phyloP scores from a whole-genome alignment of 2,888 invertebrate genomes.

The Machimus rusticus region DNA sequence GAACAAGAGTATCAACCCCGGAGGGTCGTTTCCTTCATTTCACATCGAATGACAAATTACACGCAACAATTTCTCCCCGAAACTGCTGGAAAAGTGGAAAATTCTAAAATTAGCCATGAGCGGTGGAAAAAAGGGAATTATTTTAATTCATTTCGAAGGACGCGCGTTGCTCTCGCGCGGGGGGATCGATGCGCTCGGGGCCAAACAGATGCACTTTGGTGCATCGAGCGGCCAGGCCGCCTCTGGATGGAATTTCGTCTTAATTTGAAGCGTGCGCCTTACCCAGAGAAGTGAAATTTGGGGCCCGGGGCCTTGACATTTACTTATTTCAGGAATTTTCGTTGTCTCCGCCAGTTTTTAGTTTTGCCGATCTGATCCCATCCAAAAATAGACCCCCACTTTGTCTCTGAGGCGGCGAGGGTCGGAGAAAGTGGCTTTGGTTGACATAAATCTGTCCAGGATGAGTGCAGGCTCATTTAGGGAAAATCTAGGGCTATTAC shows the following conservation, averaged over 20 bases:
- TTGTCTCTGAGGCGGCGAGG: background rate
- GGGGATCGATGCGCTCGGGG: background rate
- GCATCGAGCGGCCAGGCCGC: background rate
- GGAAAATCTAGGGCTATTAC: conserved; percentile 19
- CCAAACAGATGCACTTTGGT: conserved; percentile 21
- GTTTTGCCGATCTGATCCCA: conserved; percentile 8
- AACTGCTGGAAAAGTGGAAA: conserved; percentile 10
- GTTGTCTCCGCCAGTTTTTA: conserved; percentile 4
- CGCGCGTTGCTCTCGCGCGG: background rate
- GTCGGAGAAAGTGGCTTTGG: conserved; percentile 29
- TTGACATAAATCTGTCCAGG: conserved; percentile 37
- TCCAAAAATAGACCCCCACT: conserved; percentile 32
- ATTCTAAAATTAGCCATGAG: conserved; percentile 16
- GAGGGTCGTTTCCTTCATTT: conserved; percentile 22
- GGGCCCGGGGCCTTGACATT: conserved; percentile 31
- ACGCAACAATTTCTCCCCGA: conserved; percentile 25
- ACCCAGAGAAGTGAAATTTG: background rate
- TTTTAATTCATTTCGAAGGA: conserved; percentile 29
- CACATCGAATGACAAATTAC: conserved; percentile 33
- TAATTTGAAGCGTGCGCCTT: conserved; percentile 7
- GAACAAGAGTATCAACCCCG: conserved; percentile 5
- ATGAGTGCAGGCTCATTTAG: conserved; percentile 29
- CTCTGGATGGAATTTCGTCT: background rate
- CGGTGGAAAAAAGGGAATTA: conserved; percentile 16
- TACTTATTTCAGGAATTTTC: conserved; percentile 42